These are phyloP conservation scores for Caenorhabditis doughertyi DNA, from an alignment of 2,888 invertebrate species.

Conservation along the genomic window DNA sequence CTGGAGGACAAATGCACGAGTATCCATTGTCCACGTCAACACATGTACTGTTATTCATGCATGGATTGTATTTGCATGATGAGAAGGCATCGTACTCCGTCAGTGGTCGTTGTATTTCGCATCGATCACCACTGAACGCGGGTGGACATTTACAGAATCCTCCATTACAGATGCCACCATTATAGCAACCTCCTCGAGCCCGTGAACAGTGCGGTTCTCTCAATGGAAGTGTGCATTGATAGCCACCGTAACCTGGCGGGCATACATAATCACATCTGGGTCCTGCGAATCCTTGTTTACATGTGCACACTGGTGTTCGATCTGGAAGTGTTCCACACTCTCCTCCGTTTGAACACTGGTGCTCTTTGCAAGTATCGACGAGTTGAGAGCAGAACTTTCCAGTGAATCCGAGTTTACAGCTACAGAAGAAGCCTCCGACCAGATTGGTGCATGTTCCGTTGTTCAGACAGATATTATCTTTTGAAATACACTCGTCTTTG, in stretches of 20 bases:
- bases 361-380: slow-evolving; percentile 90
- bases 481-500: slow-evolving; percentile 85
- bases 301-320: slow-evolving; percentile 86
- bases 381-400: slow-evolving; percentile 88
- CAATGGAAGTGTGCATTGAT: slow-evolving; percentile 85
- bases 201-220: slow-evolving; percentile 85
- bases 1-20: slow-evolving; percentile 92
- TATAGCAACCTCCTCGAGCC: slow-evolving; percentile 69
- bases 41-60: slow-evolving; percentile 61
- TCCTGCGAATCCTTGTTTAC: slow-evolving; percentile 59
- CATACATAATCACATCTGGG: slow-evolving; percentile 59
- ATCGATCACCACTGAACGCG: slow-evolving; percentile 58
- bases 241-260: slow-evolving; percentile 69
- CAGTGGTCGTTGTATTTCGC: slow-evolving; percentile 45
- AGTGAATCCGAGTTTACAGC: slow-evolving; percentile 64
- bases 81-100: background rate
- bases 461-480: slow-evolving; percentile 89
- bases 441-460: slow-evolving; percentile 98
- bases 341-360: slow-evolving; percentile 66
- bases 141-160: slow-evolving; percentile 62
- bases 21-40: slow-evolving; percentile 86
- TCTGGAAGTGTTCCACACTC: slow-evolving; percentile 50
- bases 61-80: slow-evolving; percentile 69
- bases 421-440: slow-evolving; percentile 87
- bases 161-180: slow-evolving; percentile 72